These are phyloP conservation scores for Poeciliopsis turneri DNA, from an alignment of 2,797 vertebrate species.

Conservation along the genomic window DNA sequence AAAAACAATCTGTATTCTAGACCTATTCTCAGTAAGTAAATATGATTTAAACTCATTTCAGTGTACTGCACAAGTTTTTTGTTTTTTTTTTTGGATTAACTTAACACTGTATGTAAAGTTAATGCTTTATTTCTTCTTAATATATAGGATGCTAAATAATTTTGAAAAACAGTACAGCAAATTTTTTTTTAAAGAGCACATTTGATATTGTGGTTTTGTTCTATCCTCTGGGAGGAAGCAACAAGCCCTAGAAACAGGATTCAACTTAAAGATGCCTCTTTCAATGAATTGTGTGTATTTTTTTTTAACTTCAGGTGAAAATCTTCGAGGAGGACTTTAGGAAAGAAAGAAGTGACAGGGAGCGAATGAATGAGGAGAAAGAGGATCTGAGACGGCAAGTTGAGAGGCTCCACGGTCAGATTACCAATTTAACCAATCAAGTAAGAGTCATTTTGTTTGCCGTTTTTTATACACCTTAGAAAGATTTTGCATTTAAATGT, in stretches of 20 bases:
- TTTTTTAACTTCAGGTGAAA: constrained; percentile 84
- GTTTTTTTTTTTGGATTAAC: not conserved
- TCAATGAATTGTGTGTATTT: not conserved
- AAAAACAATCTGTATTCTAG: not conserved
- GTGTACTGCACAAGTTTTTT: not conserved
- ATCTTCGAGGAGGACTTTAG: constrained; percentile 99
- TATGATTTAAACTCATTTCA: not conserved
- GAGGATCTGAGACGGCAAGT: constrained; percentile 94
- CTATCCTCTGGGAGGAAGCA: not conserved
- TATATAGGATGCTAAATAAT: not conserved
- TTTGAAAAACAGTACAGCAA: not conserved
- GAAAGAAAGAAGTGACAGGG: constrained; percentile 93
- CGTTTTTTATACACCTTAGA: not conserved
- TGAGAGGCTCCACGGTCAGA: constrained; percentile 91
- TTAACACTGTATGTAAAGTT: not conserved
- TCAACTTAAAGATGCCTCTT: not conserved
- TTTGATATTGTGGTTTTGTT: not conserved
- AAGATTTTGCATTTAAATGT: not conserved
- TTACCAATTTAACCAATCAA: constrained; percentile 90
- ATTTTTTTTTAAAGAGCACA: not conserved
- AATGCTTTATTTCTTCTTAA: not conserved
- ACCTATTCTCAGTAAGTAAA: not conserved
- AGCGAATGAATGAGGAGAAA: constrained; percentile 98
- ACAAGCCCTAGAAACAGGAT: not conserved
- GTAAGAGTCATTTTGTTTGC: constrained; percentile 57